Conservation (phyloP, 2,113 vertebrate species). For the Ciconia boyciana region DNA sequence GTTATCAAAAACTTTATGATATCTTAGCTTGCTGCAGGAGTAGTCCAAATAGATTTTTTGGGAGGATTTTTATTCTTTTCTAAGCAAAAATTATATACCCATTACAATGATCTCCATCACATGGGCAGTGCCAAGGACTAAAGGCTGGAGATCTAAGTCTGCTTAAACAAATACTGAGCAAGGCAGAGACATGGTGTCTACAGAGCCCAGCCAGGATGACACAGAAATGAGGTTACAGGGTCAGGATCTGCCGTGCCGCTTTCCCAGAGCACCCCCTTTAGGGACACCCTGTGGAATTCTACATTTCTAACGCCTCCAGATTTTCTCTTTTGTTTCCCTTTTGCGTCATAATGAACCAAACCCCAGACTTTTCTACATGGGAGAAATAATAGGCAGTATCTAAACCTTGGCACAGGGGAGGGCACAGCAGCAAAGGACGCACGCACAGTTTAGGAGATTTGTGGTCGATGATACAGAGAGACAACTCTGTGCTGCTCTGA, state of each 20-base stretch:
- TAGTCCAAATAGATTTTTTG: background rate
- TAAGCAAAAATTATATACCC: background rate
- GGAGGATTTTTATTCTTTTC: background rate
- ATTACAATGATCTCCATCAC: background rate
- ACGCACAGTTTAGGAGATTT: background rate
- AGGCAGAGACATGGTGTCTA: background rate
- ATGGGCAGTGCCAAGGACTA: background rate
- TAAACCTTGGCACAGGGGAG: background rate
- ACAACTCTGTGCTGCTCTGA: background rate
- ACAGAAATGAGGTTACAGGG: background rate
- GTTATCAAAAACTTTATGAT: conserved; percentile 45
- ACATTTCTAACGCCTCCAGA: background rate
- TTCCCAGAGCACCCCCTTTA: background rate
- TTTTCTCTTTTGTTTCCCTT: background rate
- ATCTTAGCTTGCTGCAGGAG: background rate
- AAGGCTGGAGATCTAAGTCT: background rate
- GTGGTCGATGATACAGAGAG: background rate
- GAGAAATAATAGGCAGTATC: background rate
- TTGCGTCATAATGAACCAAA: background rate
- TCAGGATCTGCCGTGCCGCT: background rate
- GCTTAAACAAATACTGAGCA: background rate
- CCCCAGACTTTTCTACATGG: background rate
- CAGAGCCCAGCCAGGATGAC: background rate
- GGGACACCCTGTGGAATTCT: background rate
- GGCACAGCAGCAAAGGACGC: background rate